Conservation (phyloP, 2,888 invertebrate genomes). For the Brenthis ino region DNA sequence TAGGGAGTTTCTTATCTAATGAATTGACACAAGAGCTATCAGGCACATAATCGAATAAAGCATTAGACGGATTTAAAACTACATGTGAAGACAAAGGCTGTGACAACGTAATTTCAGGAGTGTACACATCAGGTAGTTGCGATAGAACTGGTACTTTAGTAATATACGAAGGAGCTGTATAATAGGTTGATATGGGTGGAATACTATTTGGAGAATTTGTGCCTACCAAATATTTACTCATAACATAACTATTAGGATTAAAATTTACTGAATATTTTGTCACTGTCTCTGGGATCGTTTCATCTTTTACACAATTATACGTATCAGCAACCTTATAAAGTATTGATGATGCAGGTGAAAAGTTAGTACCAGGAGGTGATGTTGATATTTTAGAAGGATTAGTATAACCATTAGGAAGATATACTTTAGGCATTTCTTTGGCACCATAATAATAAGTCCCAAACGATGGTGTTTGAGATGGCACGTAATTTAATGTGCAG, state of each 20-base stretch:
- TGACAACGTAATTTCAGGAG: background rate
- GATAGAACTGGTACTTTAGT: background rate
- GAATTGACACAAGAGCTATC: background rate
- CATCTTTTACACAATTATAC: background rate
- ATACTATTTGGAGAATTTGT: background rate
- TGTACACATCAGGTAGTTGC: slow-evolving; percentile 7
- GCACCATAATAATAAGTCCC: background rate
- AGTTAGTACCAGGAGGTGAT: background rate
- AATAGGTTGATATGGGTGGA: background rate
- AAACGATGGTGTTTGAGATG: background rate
- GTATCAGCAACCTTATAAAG: background rate
- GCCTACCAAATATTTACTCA: background rate
- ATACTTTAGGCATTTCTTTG: slow-evolving; percentile 6
- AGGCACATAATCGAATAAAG: slow-evolving; percentile 2
- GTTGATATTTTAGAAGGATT: background rate
- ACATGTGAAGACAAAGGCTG: background rate
- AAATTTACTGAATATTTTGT: background rate
- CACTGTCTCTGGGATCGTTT: background rate
- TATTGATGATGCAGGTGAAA: background rate
- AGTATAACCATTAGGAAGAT: slow-evolving; percentile 6
- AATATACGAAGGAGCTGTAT: background rate
- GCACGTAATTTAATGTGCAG: background rate
- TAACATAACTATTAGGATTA: background rate
- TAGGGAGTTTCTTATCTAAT: background rate
- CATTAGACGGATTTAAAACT: background rate